phyloP scores from a whole-genome alignment of 1,140 invertebrate species.

The Zaprionus capensis region DNA sequence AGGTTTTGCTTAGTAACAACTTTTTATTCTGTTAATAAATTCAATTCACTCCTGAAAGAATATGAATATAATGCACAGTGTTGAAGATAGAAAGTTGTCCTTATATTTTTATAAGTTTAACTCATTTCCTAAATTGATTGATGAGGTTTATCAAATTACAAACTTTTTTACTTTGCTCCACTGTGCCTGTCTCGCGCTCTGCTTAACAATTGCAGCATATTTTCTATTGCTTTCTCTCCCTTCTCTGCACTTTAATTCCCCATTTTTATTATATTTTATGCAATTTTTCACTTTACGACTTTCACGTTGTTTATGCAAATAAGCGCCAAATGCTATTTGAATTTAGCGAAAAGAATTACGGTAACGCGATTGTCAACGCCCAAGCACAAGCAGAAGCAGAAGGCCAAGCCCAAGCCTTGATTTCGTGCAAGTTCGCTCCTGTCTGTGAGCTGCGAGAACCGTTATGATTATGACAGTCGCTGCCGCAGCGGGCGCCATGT shows the following conservation, averaged over 20 bases:
- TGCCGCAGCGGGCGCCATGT: slow-evolving; percentile 51
- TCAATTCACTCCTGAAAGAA: neutral
- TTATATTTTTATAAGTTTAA: neutral
- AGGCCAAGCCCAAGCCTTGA: slow-evolving; percentile 41
- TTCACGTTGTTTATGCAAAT: slow-evolving; percentile 81
- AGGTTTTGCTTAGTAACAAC: neutral
- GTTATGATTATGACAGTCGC: slow-evolving; percentile 71
- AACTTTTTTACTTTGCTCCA: neutral
- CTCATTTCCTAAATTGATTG: neutral
- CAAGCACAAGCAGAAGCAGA: slow-evolving; percentile 7
- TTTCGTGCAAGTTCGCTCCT: slow-evolving; percentile 46
- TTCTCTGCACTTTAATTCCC: slow-evolving; percentile 51
- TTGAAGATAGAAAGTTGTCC: too few species aligned
- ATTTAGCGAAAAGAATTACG: slow-evolving; percentile 74
- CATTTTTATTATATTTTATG: slow-evolving; percentile 59
- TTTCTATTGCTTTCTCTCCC: slow-evolving; percentile 19
- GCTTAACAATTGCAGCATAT: slow-evolving; percentile 30
- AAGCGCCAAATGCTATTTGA: slow-evolving; percentile 76
- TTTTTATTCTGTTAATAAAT: neutral
- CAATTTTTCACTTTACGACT: slow-evolving; percentile 81
- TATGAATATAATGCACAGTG: too few species aligned
- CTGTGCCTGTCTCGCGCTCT: slow-evolving; percentile 5
- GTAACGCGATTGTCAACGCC: slow-evolving; percentile 78
- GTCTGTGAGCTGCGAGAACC: slow-evolving; percentile 42
- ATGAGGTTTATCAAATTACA: neutral